A percentile compares a stretch with the other conserved stretches of the same genome.
Evolutionary conservation across 2,888 invertebrate genomes (phyloP).

Genomic region (Eristalinus sepulchralis): DNA sequence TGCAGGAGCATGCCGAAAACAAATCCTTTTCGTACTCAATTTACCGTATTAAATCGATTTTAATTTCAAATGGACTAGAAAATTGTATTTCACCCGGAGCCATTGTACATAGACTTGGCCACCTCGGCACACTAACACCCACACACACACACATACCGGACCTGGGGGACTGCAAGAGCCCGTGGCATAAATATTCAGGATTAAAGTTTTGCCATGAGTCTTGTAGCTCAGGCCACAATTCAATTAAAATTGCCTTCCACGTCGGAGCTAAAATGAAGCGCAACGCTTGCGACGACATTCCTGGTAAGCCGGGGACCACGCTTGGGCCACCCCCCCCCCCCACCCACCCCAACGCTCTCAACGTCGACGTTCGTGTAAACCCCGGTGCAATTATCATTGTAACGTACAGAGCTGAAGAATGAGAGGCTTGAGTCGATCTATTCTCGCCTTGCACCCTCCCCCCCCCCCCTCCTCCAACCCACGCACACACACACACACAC

Average conservation of each 20-base stretch:
- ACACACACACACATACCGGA: constrained; percentile 13
- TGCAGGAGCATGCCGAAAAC: constrained; percentile 30
- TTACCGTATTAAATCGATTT: constrained; percentile 69
- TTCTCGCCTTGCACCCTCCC: neutral
- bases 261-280: constrained; percentile 37
- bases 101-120: constrained; percentile 11
- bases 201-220: constrained; percentile 64
- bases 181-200: constrained; percentile 65
- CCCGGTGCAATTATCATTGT: constrained; percentile 59
- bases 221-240: constrained; percentile 63
- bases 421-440: neutral
- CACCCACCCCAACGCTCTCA: too few species aligned
- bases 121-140: constrained; percentile 1
- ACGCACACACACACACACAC: constrained; percentile 4
- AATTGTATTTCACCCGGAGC: constrained; percentile 47
- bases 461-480: neutral
- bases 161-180: neutral
- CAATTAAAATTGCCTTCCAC: constrained; percentile 68
- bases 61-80: constrained; percentile 67
- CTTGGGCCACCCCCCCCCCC: neutral
- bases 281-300: neutral
- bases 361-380: constrained; percentile 10
- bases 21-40: constrained; percentile 61
- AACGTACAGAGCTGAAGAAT: constrained; percentile 13
- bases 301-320: too few species aligned